Percentiles rank a stretch among this genome's conserved stretches.
phyloP scores from a whole-genome alignment of 92 coral and sea anemone species.

The Meandrina meandrites region DNA sequence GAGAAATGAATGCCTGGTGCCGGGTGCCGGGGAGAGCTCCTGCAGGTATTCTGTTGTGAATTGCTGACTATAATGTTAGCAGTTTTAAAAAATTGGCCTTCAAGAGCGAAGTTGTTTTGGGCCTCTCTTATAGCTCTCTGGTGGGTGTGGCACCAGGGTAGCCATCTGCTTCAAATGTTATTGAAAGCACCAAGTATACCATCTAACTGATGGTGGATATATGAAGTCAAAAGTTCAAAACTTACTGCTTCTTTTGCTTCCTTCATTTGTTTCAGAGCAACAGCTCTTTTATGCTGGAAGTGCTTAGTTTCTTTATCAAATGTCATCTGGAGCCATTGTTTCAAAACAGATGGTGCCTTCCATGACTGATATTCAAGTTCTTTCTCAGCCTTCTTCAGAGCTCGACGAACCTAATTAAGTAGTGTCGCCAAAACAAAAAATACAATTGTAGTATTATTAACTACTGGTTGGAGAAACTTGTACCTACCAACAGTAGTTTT shows the following conservation, averaged over 20 bases:
- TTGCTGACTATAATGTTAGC: too few species aligned
- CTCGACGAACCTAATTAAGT: slow-evolving; percentile 84
- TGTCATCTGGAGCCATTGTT: slow-evolving; percentile 94
- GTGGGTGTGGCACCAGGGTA: too few species aligned
- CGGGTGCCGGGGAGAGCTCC: too few species aligned
- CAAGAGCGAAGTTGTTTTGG: too few species aligned
- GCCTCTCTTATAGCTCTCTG: too few species aligned
- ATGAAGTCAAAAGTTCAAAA: slow-evolving; percentile 3
- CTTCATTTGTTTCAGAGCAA: slow-evolving; percentile 90
- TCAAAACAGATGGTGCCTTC: slow-evolving; percentile 79
- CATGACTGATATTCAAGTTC: slow-evolving; percentile 90
- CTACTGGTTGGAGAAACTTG: background rate
- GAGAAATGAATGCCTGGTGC: too few species aligned
- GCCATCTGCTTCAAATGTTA: too few species aligned
- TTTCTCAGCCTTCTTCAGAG: slow-evolving; percentile 87
- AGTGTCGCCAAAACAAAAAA: background rate
- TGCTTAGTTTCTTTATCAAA: slow-evolving; percentile 88
- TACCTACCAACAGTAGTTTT: background rate
- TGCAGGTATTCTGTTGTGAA: too few species aligned
- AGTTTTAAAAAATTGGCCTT: too few species aligned
- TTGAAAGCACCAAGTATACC: too few species aligned
- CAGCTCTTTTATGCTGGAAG: slow-evolving; percentile 76
- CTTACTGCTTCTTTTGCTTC: slow-evolving; percentile 97
- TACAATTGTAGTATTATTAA: background rate
- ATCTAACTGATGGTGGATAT: too few species aligned